Evolutionary conservation across 2,888 invertebrate genomes (phyloP), one percentile per base, ranked within the genome.

Genomic region (Eupeodes latifasciatus): DNA sequence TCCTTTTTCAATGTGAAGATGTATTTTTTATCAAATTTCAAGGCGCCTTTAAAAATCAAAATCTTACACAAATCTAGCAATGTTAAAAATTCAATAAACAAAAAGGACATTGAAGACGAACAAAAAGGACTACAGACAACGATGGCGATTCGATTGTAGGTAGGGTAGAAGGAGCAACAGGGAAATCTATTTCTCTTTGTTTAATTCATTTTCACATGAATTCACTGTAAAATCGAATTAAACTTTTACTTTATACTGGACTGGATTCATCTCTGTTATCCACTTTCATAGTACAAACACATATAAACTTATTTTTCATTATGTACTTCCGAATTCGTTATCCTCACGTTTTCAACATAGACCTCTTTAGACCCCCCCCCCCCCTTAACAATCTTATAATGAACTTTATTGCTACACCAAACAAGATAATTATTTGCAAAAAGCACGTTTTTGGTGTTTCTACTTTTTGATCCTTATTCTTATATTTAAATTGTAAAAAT

Each of bases 221-320:
- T 71, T 83, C 79, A 83, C 64, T 64, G 53, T 66, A 79, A 86
- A 86, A 76, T 83, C 75, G 75, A 79, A 83, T 86, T 86, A 82
- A 86, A 83, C 78, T 79, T 81, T 86, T 75, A 36, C n/a, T 36
- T 34, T 51, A 4, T 9, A 11, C 11, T 27, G 27, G 34, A 14
- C 55, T 77, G 61, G 36, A 47, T 64, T 47, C 53, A 62, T 79
- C 64, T 77, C 59, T 62, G 76, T 16, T 27, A 62, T 85, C 49
- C 40, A 40, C 40, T 27, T 27, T 3, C 27, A 27, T 27, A 27
- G 9, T 40, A 40, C 5, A 40, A 3, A 5, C 0, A 40, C 40
- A 40, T 40, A 40, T 40, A 40, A 40, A 4, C 14, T 55, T 72
- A 71, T 78, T 64, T 44, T 59, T 64, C 62, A 49, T 51, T 59